Conservation (phyloP, 2,113 vertebrate genomes). For the Dasyornis broadbenti region DNA sequence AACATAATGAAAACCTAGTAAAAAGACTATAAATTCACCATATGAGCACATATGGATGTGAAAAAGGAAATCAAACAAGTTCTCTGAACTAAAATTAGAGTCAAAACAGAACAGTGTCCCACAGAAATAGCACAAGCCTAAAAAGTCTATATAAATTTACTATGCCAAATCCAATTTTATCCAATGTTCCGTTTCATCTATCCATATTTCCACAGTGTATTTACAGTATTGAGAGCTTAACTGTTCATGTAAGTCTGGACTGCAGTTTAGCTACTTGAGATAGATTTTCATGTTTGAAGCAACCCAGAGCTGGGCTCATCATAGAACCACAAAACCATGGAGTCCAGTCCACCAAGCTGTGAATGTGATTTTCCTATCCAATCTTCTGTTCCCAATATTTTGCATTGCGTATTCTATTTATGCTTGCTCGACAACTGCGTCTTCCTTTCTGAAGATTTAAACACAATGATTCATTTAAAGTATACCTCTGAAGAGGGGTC, state of each 20-base stretch:
- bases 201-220: slow-evolving; percentile 5
- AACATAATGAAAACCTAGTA: slow-evolving; percentile 59
- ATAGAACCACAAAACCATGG: not conserved
- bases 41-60: slow-evolving; percentile 54
- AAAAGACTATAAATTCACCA: slow-evolving; percentile 50
- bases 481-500: not conserved
- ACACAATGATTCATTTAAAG: not conserved
- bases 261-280: not conserved
- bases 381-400: not conserved
- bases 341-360: not conserved
- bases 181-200: slow-evolving; percentile 27
- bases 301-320: not conserved
- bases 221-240: slow-evolving; percentile 39
- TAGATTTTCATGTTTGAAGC: not conserved
- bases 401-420: not conserved
- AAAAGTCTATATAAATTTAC: slow-evolving; percentile 49
- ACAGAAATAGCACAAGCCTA: slow-evolving; percentile 52
- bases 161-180: slow-evolving; percentile 57
- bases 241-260: not conserved
- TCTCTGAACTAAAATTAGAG: slow-evolving; percentile 61
- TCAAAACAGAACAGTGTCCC: slow-evolving; percentile 49
- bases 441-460: not conserved
- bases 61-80: slow-evolving; percentile 54
- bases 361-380: not conserved
- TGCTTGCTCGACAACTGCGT: not conserved